Conservation (phyloP, 1,140 invertebrate genomes). For the Drosophila equinoxialis region DNA sequence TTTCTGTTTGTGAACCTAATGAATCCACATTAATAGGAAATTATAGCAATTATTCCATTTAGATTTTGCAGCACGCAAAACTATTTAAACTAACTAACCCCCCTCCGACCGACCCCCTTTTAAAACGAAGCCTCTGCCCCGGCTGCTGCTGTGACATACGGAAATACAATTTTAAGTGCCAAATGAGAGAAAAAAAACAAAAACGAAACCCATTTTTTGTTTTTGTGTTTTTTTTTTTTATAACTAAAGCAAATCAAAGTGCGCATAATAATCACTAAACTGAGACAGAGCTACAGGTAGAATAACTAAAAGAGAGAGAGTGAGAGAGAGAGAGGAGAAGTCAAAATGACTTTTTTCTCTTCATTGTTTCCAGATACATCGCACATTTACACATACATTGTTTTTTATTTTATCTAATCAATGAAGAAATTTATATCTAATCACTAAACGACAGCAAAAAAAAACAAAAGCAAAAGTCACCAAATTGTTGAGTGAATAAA, state of each 20-base stretch:
- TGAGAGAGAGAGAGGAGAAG: conserved; percentile 5
- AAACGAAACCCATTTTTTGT: background rate
- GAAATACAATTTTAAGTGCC: conserved; percentile 58
- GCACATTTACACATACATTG: conserved; percentile 9
- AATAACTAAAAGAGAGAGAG: background rate
- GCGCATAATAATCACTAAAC: conserved; percentile 53
- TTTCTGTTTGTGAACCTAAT: background rate
- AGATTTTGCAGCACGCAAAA: background rate
- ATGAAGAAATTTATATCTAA: conserved; percentile 80
- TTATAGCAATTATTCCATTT: conserved; percentile 3
- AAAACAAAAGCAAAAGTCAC: conserved; percentile 18
- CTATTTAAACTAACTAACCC: background rate
- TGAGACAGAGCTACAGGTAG: conserved; percentile 6
- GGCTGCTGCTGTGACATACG: conserved; percentile 32
- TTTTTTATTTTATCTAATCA: conserved; percentile 76
- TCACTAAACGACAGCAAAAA: conserved; percentile 55
- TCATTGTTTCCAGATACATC: conserved; percentile 15
- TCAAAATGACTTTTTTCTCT: conserved; percentile 19
- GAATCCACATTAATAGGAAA: background rate
- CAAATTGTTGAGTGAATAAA: background rate
- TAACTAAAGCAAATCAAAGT: conserved; percentile 69
- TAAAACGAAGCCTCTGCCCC: conserved; percentile 30
- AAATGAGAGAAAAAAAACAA: conserved; percentile 50
- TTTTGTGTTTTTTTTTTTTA: conserved; percentile 63
- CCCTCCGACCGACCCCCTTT: background rate